Evolutionary conservation across 2,888 invertebrate genomes (phyloP), one percentile per base, ranked within the genome.

Genomic region (Mycogona germanica): DNA sequence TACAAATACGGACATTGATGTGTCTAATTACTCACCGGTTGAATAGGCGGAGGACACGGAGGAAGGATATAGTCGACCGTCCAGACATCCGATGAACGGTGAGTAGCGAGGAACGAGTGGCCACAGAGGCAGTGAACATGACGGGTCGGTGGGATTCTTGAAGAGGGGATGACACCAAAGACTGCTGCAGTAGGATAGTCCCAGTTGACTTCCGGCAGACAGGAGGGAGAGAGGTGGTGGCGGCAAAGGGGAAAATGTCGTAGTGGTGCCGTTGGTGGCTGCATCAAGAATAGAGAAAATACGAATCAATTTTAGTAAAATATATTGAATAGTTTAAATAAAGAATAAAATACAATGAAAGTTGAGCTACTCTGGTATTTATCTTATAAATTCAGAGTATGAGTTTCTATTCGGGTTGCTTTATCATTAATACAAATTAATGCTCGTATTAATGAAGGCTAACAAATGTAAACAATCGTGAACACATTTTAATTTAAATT

Each of bases 101-200:
- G 51, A 32, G 32, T 51, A 51, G 19, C 51, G 28, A 19, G 51
- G 51, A 17, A 51, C 51, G 23, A 51, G 30, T 14, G 51, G 51
- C 51, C 51, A 51, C 9, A 51, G 44, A 2, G 51, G 51, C 12
- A 51, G 44, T 23, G 51, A 26, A 17, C 40, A 40, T 5, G 40
- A 14, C 9, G 51, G 29, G 21, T 29, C 42, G 9, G 25, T 23
- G 1, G 51, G 44, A 32, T 29, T 51, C 32, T 51, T 51, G 30
- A 51, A 51, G 12, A 51, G 32, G 6, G 51, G 51, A 30, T 51
- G 51, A 23, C 51, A 51, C 51, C 51, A 51, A 7, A 51, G 30
- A 21, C 51, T 40, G 44, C 51, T 51, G 32, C 51, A 51, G 35
- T 51, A 51, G 14, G 51, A 44, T 19, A 51, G 40, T 7, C 51